Percentiles rank a stretch among this genome's conserved stretches.
phyloP scores from a whole-genome alignment of 2,113 vertebrate species.

The Saccopteryx leptura region DNA sequence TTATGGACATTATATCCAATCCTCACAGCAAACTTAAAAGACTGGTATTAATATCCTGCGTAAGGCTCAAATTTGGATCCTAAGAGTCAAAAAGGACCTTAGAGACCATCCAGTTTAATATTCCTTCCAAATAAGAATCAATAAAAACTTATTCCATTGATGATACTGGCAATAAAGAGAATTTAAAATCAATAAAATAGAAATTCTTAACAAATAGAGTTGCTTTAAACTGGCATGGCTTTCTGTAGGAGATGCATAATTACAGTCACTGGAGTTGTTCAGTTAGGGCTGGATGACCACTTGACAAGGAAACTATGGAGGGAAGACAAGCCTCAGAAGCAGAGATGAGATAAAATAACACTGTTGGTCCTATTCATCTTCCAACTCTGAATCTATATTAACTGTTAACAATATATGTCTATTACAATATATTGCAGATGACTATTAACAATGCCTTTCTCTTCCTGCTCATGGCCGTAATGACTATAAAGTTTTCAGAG shows the following conservation, averaged over 20 bases:
- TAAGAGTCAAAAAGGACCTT: background rate
- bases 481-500: background rate
- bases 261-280: background rate
- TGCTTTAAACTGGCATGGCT: slow-evolving; percentile 2
- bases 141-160: background rate
- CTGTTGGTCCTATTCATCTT: background rate
- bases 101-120: background rate
- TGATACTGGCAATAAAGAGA: background rate
- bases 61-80: background rate
- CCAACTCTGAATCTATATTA: background rate
- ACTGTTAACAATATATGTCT: too few relatives aligned
- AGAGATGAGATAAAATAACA: background rate
- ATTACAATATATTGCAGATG: background rate
- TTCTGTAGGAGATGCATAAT: background rate
- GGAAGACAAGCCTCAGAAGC: background rate
- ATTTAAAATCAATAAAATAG: background rate
- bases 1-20: background rate
- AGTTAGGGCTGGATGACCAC: background rate
- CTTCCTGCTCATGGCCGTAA: background rate
- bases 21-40: background rate
- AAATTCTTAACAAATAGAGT: background rate
- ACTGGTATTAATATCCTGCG: background rate
- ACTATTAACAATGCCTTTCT: background rate
- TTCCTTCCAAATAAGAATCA: background rate
- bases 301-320: background rate